phyloP scores from a whole-genome alignment of 37 sponge, comb jelly and placozoan genomes.

The Halichondria panicea region DNA sequence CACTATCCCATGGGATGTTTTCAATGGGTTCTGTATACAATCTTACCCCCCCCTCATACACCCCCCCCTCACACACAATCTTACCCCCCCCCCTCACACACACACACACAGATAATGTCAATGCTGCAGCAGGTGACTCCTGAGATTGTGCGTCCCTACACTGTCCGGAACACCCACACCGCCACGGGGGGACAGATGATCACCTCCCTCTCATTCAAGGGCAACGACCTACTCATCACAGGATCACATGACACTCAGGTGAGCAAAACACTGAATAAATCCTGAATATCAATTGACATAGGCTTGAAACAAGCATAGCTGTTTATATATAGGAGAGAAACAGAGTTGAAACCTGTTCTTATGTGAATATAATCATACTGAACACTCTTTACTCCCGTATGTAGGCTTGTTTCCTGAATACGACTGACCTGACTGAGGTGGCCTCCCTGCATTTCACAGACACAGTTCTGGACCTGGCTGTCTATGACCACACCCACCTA shows the following conservation, averaged over 20 bases:
- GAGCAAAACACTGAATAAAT: background rate
- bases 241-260: conserved; percentile 61
- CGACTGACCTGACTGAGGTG: conserved; percentile 10
- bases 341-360: too few species aligned
- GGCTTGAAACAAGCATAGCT: background rate
- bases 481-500: conserved; percentile 10
- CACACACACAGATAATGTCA: conserved; percentile 15
- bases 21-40: background rate
- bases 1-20: background rate
- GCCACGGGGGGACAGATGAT: conserved; percentile 12
- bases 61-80: background rate
- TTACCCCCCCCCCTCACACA: background rate
- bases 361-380: background rate
- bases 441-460: conserved; percentile 14
- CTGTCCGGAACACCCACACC: conserved; percentile 2
- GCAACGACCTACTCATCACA: conserved; percentile 10
- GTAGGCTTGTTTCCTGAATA: conserved; percentile 49
- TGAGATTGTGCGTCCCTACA: conserved; percentile 29
- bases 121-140: conserved; percentile 30
- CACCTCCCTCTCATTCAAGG: conserved; percentile 44
- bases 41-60: background rate
- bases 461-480: conserved; percentile 42
- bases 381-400: background rate
- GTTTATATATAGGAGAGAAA: too few species aligned
- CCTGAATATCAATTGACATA: background rate